Conservation (phyloP, 2,797 vertebrate genomes). For the Coracias cyanogaster region DNA sequence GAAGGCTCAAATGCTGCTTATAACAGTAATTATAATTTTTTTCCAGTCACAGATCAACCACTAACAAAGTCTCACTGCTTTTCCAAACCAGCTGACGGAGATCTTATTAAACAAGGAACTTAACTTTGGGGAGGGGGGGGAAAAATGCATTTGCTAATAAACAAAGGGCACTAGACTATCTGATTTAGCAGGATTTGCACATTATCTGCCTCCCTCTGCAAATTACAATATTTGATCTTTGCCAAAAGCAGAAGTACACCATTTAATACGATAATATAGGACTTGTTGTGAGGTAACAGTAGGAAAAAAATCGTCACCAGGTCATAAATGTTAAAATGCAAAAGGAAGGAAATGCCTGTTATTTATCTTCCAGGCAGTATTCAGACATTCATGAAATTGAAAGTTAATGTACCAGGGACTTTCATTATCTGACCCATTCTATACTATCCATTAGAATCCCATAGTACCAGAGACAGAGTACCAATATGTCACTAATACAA, state of each 20-base stretch:
- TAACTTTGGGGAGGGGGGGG: neutral
- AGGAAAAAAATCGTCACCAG: constrained; percentile 62
- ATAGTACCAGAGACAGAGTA: constrained; percentile 78
- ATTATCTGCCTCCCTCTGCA: constrained; percentile 26
- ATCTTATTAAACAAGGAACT: constrained; percentile 8
- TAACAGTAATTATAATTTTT: constrained; percentile 11
- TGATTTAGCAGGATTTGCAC: constrained; percentile 33
- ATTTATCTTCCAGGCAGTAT: constrained; percentile 84
- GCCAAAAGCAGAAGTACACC: constrained; percentile 65
- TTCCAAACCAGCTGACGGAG: neutral
- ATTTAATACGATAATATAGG: constrained; percentile 53
- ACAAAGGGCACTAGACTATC: constrained; percentile 24
- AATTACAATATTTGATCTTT: constrained; percentile 61
- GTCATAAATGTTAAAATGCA: constrained; percentile 82
- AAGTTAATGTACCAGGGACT: constrained; percentile 89
- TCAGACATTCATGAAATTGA: constrained; percentile 90
- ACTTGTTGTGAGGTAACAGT: constrained; percentile 69
- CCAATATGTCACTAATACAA: constrained; percentile 83
- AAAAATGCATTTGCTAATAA: constrained; percentile 6
- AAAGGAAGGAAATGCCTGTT: constrained; percentile 79
- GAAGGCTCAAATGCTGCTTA: constrained; percentile 7
- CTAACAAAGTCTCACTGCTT: neutral
- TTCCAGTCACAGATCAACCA: neutral
- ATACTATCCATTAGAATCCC: constrained; percentile 81
- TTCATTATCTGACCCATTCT: constrained; percentile 87